Evolutionary conservation across 2,113 vertebrate species (phyloP).

Genomic region (Hyperopisus bebe): DNA sequence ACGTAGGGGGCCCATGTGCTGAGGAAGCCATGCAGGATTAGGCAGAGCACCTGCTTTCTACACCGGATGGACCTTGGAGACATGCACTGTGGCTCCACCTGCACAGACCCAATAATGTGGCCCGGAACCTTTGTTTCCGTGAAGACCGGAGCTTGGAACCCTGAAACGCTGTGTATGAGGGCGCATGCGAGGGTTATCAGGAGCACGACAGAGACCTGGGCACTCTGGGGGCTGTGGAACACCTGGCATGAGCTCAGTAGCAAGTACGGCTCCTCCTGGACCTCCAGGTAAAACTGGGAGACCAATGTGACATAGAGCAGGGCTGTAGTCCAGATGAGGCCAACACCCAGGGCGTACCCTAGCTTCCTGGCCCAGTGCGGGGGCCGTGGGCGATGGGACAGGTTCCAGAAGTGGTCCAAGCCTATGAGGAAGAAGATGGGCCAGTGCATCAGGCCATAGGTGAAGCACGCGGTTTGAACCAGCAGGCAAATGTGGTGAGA

Average conservation of each 20-base stretch:
- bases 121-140: background rate
- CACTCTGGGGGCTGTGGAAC: conserved; percentile 51
- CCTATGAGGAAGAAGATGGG: conserved; percentile 54
- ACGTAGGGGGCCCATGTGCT: conserved; percentile 70
- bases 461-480: conserved; percentile 62
- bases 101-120: background rate
- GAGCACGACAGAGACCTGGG: conserved; percentile 52
- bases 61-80: background rate
- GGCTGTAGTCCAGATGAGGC: conserved; percentile 53
- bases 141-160: conserved; percentile 1
- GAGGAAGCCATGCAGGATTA: conserved; percentile 59
- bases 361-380: conserved; percentile 31
- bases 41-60: conserved; percentile 47
- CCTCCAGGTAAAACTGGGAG: conserved; percentile 33
- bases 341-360: conserved; percentile 38
- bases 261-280: conserved; percentile 27
- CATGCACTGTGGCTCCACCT: conserved; percentile 41
- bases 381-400: conserved; percentile 36
- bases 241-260: conserved; percentile 52
- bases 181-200: conserved; percentile 42
- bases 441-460: conserved; percentile 58
- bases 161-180: conserved; percentile 36
- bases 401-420: conserved; percentile 60
- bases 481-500: conserved; percentile 71
- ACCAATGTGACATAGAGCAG: conserved; percentile 53